Evolutionary conservation across 2,113 vertebrate species (phyloP), one percentile per base, ranked within the genome.

Genomic region (Chascanopsetta lugubris): DNA sequence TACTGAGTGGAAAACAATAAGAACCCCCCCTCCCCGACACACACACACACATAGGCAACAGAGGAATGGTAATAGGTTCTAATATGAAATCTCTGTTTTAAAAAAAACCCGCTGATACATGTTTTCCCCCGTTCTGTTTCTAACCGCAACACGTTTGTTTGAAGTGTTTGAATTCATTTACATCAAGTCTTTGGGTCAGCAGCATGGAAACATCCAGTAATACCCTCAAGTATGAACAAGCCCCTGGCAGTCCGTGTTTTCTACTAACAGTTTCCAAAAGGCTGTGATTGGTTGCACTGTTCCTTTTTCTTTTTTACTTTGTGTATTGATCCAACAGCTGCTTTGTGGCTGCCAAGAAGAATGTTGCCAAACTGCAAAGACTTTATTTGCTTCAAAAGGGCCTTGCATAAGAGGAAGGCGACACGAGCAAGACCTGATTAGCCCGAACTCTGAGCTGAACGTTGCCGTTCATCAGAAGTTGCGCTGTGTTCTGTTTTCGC

Each of bases 261-360:
- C 58, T 82, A 71, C 83, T 85, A 85, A 90, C 82, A 83, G 43
- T 87, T 90, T 91, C 89, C 89, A 89, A 80, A 75, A 72, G 70
- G 53, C 80, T 89, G 70, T 77, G 67, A 80, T 89, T 86, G 84
- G 86, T 79, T 73, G 62, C 57, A 27, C 66, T 26, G 43, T 42
- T n/a, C 48, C 15, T 56, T 34, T 36, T 15, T 25, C 9, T 57
- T 49, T 61, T 57, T 69, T 71, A 87, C 86, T 88, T 87, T 85
- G 83, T 62, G 65, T 87, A 89, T 91, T 83, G 88, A 89, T 90
- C 90, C 85, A 88, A 87, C 87, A 88, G 85, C 88, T 90, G 88
- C 88, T 80, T 86, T 81, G 80, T 80, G 74, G 80, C 81, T 82
- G 84, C 85, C 88, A 85, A 86, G 72, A 86, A 86, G 83, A 85